Conservation (phyloP, 2,888 invertebrate genomes). For the Sepiola atlantica region DNA sequence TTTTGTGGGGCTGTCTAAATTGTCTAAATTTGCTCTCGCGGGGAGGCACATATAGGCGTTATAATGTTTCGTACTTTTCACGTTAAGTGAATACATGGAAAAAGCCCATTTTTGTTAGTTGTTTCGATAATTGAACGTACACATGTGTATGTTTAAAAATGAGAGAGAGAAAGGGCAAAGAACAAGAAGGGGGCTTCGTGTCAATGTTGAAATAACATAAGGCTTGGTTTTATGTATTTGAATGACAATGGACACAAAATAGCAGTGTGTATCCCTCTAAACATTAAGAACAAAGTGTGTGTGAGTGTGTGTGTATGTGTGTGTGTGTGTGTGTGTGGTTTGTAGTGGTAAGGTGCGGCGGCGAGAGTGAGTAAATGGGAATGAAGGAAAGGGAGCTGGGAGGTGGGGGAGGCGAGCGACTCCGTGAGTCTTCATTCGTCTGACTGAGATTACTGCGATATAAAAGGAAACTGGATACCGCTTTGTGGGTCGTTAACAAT, state of each 20-base stretch:
- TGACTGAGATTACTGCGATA: neutral
- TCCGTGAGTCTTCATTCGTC: neutral
- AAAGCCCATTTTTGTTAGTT: neutral
- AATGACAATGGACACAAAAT: neutral
- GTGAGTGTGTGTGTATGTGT: neutral
- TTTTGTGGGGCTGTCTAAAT: too few relatives aligned
- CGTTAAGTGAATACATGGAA: neutral
- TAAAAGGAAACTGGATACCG: constrained; percentile 32
- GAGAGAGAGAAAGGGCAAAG: neutral
- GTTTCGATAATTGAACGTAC: neutral
- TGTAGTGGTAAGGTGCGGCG: neutral
- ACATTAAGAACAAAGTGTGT: neutral
- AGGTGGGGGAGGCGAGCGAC: neutral
- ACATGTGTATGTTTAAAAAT: too few relatives aligned
- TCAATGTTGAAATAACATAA: neutral
- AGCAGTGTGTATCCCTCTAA: neutral
- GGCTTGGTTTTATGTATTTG: neutral
- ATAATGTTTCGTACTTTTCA: too few relatives aligned
- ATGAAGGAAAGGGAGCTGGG: too few relatives aligned
- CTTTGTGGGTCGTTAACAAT: constrained; percentile 20
- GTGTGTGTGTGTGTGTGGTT: neutral
- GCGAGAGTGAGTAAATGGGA: neutral
- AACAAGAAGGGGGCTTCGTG: neutral
- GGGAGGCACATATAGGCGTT: too few relatives aligned
- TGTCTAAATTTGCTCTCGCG: too few relatives aligned